phyloP scores from a whole-genome alignment of 23 tunicate genomes.

The Ciona savignyi region DNA sequence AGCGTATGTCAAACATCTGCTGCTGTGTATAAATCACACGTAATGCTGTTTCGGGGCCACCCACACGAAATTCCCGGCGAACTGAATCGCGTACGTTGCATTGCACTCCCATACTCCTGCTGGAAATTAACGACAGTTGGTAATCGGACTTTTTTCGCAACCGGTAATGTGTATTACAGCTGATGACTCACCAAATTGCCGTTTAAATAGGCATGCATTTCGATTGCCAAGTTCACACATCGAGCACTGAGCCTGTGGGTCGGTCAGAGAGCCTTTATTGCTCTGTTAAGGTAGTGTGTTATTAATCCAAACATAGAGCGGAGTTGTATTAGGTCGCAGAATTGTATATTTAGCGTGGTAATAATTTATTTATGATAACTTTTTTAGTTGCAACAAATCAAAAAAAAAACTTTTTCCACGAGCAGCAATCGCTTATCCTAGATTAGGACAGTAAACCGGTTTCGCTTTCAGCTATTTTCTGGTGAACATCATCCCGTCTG shows the following conservation, averaged over 20 bases:
- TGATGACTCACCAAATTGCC: slow-evolving; percentile 1
- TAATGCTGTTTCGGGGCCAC: slow-evolving; percentile 2
- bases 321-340: not conserved
- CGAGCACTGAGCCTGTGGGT: not conserved
- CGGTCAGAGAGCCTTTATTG: not conserved
- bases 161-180: slow-evolving; percentile 1
- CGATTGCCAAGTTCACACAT: slow-evolving; percentile 1
- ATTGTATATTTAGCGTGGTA: not conserved
- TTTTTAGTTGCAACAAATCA: too few species aligned
- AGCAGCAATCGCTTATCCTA: too few species aligned
- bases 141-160: not conserved
- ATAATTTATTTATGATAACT: too few species aligned
- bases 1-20: slow-evolving; percentile 1
- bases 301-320: not conserved
- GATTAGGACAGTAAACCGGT: not conserved
- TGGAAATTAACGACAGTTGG: slow-evolving; percentile 1
- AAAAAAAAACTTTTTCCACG: too few species aligned
- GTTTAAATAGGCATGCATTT: not conserved
- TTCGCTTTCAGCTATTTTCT: not conserved
- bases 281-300: not conserved
- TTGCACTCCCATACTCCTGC: slow-evolving; percentile 1
- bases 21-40: slow-evolving; percentile 1
- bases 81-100: not conserved
- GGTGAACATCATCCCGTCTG: not conserved
- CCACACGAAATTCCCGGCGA: slow-evolving; percentile 2